Evolutionary conservation across 2,113 vertebrate genomes (phyloP), one percentile per base, ranked within the genome.

Genomic region (Planiliza haematocheilus): DNA sequence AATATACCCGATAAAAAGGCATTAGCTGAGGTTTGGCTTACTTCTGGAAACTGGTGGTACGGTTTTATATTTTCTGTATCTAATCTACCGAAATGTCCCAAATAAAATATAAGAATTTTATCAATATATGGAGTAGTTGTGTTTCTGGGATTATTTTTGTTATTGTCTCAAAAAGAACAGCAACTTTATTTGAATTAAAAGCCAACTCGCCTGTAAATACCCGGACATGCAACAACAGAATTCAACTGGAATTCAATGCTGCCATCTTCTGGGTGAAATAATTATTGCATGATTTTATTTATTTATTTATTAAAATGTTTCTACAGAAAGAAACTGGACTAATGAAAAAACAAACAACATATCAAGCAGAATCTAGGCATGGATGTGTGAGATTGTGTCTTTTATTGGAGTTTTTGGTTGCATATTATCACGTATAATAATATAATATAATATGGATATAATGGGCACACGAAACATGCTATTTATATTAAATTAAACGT

Each of bases 201-300:
- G 12, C n/a, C 5, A 13, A 7, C 4, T 53, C 7, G 11, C 12
- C 11, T 14, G 1, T 9, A n/a, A 46, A 36, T 55, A 34, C 37
- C 38, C 9, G 2, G 13, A 71, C 16, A 74, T 11, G 7, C 13
- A 48, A 17, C 36, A 45, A 38, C 61, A 46, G n/a, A 49, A 43
- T 53, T 4, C 2, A 1, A 7, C 10, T 17, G 4, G 5, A 34
- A 13, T 17, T 0, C 8, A 63, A 86, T 86, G 78, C 80, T 88
- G 85, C 88, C 60, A 83, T 73, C 90, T 79, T 1, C 38, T 79
- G 89, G 64, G 70, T 7, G 43, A 13, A 52, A 5, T 4, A 3
- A 7, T 42, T 2, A 52, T 5, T 64, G 18, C 45, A 63, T 5
- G 10, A 3, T 30, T 5, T 30, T 30, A 30, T 30, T 30, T 30